Conservation (phyloP, 2,888 invertebrate species). For the Arge pagana region DNA sequence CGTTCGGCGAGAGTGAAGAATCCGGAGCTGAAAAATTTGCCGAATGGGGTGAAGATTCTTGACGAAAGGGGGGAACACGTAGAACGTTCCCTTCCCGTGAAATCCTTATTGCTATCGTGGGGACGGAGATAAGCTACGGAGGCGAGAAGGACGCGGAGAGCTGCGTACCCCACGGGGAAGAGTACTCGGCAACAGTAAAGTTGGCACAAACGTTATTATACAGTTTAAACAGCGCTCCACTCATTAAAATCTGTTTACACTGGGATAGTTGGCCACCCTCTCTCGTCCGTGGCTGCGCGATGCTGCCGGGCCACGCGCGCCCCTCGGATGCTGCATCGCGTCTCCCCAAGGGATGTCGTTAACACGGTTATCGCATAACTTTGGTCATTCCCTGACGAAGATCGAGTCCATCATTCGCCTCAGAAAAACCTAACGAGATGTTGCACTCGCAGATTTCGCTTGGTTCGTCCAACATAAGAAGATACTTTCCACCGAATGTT, state of each 20-base stretch:
- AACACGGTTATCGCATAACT: slow-evolving; percentile 38
- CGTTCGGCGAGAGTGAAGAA: no score
- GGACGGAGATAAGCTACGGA: no score
- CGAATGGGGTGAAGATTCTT: no score
- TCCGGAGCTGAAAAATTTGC: no score
- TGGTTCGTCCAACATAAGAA: no score
- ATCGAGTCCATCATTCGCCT: slow-evolving; percentile 20
- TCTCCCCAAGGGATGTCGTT: slow-evolving; percentile 31
- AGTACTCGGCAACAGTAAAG: slow-evolving; percentile 45
- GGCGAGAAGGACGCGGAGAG: slow-evolving; percentile 28
- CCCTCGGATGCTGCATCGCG: slow-evolving; percentile 12
- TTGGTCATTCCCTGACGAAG: slow-evolving; percentile 21
- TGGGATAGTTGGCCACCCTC: slow-evolving; percentile 46
- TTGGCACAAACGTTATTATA: slow-evolving; percentile 37
- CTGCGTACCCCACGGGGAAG: slow-evolving; percentile 33
- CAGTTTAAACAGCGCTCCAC: slow-evolving; percentile 42
- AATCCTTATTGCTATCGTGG: no score
- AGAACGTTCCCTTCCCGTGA: no score
- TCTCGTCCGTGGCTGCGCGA: slow-evolving; percentile 8
- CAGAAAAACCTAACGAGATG: no score
- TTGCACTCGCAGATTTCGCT: no score
- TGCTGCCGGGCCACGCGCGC: slow-evolving; percentile 37
- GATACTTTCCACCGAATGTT: no score
- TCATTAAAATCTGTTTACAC: slow-evolving; percentile 65
- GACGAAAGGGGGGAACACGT: no score